Evolutionary conservation across 2,797 vertebrate genomes (phyloP).

Genomic region (Pelodytes ibericus): DNA sequence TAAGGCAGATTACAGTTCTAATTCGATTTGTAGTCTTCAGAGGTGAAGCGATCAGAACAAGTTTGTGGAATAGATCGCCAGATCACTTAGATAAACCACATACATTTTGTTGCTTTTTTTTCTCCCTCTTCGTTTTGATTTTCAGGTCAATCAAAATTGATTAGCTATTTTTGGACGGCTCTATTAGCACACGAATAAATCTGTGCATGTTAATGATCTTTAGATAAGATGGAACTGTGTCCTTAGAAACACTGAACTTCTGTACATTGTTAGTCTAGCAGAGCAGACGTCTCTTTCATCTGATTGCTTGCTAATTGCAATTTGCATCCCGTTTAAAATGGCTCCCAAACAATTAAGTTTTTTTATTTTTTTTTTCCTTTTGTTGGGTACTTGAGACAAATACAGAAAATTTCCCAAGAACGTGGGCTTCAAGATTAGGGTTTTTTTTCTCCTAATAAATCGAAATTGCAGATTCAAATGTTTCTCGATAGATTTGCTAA

Average conservation of each 20-base stretch:
- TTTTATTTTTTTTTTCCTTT: not conserved
- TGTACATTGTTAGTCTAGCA: constrained; percentile 30
- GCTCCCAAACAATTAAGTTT: not conserved
- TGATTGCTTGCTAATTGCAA: constrained; percentile 49
- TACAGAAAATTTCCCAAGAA: not conserved
- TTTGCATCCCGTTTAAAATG: constrained; percentile 34
- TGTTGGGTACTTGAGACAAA: not conserved
- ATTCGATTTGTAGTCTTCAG: no score
- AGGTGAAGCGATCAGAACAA: no score
- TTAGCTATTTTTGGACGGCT: constrained; percentile 28
- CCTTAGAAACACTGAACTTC: not conserved
- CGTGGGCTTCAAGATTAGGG: no score
- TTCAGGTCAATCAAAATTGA: constrained; percentile 30
- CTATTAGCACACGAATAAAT: constrained; percentile 17
- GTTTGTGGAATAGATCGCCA: not conserved
- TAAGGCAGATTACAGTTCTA: no score
- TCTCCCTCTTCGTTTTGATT: not conserved
- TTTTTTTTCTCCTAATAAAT: no score
- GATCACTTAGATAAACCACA: not conserved
- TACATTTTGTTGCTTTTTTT: not conserved
- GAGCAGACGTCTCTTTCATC: not conserved
- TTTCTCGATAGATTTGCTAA: no score
- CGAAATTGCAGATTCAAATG: no score
- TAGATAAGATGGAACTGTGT: constrained; percentile 21
- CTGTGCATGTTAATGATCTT: constrained; percentile 26